Evolutionary conservation across 1,140 invertebrate genomes (phyloP).

Genomic region (Ceratina japonica): DNA sequence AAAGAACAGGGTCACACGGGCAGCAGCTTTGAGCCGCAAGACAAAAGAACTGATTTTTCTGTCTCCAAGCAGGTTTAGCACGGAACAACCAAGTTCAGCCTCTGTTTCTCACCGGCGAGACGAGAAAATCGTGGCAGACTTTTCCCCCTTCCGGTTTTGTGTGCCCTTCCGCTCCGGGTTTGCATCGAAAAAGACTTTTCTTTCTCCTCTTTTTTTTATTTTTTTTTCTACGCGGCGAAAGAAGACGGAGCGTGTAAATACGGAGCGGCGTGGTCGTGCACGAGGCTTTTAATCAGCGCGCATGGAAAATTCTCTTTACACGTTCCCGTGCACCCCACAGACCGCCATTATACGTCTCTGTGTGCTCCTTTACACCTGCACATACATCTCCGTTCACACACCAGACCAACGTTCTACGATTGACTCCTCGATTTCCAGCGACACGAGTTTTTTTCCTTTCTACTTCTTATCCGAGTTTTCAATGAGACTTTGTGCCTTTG

Average conservation of each 20-base stretch:
- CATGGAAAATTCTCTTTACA: conserved; percentile 50
- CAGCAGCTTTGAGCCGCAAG: not conserved
- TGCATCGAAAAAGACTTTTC: conserved; percentile 21
- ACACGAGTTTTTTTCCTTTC: not conserved
- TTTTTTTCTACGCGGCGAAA: conserved; percentile 20
- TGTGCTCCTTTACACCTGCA: conserved; percentile 26
- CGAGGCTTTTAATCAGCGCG: conserved; percentile 64
- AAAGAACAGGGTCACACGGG: conserved; percentile 19
- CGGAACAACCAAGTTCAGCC: not conserved
- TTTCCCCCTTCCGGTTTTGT: conserved; percentile 31
- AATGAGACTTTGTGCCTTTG: not conserved
- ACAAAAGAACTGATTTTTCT: conserved; percentile 8
- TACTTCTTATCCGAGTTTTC: not conserved
- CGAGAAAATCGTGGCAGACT: conserved; percentile 20
- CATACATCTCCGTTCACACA: not conserved
- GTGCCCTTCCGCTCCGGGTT: conserved; percentile 2
- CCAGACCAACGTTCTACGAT: conserved; percentile 5
- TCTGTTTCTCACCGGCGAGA: not conserved
- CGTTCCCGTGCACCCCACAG: conserved; percentile 11
- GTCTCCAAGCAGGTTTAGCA: not conserved
- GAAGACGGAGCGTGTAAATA: conserved; percentile 53
- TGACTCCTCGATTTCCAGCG: conserved; percentile 11
- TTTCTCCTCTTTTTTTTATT: not conserved
- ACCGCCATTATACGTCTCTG: conserved; percentile 27
- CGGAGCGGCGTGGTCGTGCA: conserved; percentile 43